phyloP scores from a whole-genome alignment of 1,140 invertebrate species.

The Trachymyrmex cornetzi region DNA sequence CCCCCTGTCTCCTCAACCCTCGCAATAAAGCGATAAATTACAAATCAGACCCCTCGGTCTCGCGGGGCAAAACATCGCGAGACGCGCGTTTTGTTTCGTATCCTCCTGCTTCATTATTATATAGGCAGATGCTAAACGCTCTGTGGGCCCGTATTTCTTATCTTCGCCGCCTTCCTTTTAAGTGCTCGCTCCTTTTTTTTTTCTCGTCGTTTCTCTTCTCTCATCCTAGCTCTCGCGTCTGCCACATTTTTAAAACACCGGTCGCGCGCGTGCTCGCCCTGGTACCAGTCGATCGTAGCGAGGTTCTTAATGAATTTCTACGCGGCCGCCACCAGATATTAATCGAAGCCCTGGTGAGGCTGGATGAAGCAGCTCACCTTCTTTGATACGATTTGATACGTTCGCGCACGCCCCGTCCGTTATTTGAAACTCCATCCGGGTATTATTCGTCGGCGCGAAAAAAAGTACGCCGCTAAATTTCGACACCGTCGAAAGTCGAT shows the following conservation, averaged over 20 bases:
- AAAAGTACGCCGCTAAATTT: constrained; percentile 16
- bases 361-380: constrained; percentile 26
- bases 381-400: constrained; percentile 66
- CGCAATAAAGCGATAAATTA: constrained; percentile 74
- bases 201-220: background rate
- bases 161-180: constrained; percentile 60
- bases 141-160: constrained; percentile 21
- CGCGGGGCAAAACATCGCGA: constrained; percentile 47
- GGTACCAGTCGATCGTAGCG: background rate
- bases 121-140: constrained; percentile 71
- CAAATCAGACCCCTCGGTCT: constrained; percentile 57
- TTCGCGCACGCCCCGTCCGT: constrained; percentile 65
- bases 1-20: background rate
- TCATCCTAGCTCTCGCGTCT: constrained; percentile 46
- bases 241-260: constrained; percentile 48
- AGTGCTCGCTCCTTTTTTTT: constrained; percentile 27
- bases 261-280: constrained; percentile 50
- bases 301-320: constrained; percentile 69
- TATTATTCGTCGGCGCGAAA: constrained; percentile 30
- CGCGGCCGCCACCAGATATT: constrained; percentile 55
- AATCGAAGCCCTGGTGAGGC: constrained; percentile 39
- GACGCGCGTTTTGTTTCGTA: constrained; percentile 33
- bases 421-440: constrained; percentile 54
- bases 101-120: constrained; percentile 66
- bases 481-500: constrained; percentile 1